Base-by-base conservation (phyloP, 30 jellyfish, hydroid and myxozoan species). In the Aurelia sp. region DNA sequence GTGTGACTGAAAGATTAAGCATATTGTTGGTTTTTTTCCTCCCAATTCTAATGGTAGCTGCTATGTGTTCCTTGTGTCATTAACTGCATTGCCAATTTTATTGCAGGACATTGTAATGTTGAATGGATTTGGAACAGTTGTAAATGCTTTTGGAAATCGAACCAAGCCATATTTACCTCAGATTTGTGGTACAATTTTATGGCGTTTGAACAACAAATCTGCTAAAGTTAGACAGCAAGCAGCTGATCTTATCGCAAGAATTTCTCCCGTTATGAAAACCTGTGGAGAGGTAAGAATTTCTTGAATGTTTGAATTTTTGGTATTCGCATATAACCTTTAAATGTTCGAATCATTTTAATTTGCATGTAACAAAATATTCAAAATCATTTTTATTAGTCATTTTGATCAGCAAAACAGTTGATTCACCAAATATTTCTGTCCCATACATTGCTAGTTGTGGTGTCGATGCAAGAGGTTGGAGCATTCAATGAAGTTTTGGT, bases 211-310 rank as follows among this genome's bases (percentile, higher is more conserved):
- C 80, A 96, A 96, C 88, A 91, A 91, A 53, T 91, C 98, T 2
- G 98, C 99, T 8, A 96, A 96, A 83, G 98, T 96, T n/a, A 86
- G 99, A 73, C 99, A 96, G 65, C 98, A 96, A 51, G 99, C 99
- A 16, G 99, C 99, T 18, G 99, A 96, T 80, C 90, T 96, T 63
- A 91, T 96, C 59, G 98, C 99, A 31, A 77, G 99, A 38, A 92
- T 92, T 35, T 88, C 99, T 17, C 90, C 91, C 33, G 99, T 92
- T 63, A 96, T 96, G 99, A 96, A 96, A 64, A 85, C 96, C 1
- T 96, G 99, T 88, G 99, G 98, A 22, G 99, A 96, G 97, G 99
- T 93, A 65, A 15, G 95, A 38, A 38, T 38, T 38, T 38, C 7
- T 38, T 38, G 9, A 64, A 15, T 12, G 18, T 40, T 21, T 66